phyloP scores from a whole-genome alignment of 2,113 vertebrate genomes.

The Ovis canadensis region DNA sequence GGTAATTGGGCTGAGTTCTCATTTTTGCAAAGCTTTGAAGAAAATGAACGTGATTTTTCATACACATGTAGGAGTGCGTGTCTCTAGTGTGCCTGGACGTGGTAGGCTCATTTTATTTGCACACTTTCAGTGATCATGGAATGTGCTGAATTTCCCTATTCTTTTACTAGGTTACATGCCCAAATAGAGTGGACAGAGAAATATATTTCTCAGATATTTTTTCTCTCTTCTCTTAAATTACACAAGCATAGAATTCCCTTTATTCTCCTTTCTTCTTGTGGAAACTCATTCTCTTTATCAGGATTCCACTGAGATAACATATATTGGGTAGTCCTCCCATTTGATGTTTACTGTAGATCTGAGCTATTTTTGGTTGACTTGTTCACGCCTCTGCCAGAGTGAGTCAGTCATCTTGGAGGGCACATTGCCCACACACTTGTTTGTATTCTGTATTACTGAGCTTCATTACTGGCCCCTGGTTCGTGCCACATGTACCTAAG shows the following conservation, averaged over 20 bases:
- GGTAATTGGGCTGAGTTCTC: not conserved
- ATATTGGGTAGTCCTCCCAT: not conserved
- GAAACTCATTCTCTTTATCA: not conserved
- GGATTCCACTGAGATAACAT: not conserved
- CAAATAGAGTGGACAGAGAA: not conserved
- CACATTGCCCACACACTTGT: too few relatives aligned
- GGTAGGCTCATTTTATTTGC: accelerated
- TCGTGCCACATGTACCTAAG: too few relatives aligned
- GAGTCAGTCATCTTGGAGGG: not conserved
- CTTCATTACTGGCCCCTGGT: not conserved
- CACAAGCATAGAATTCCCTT: not conserved
- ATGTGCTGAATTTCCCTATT: not conserved
- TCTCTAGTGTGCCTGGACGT: not conserved
- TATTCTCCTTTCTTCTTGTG: not conserved
- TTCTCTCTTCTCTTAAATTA: not conserved
- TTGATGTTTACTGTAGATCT: not conserved
- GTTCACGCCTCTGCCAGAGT: not conserved
- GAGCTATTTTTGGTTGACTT: not conserved
- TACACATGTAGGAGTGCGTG: not conserved
- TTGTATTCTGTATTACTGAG: not conserved
- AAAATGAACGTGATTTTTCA: not conserved
- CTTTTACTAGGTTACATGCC: not conserved
- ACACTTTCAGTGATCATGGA: not conserved
- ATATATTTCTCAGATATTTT: not conserved
- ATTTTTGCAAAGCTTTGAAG: not conserved